phyloP scores from a whole-genome alignment of 2,113 vertebrate genomes.

The Chamaetylas fuelleborni region DNA sequence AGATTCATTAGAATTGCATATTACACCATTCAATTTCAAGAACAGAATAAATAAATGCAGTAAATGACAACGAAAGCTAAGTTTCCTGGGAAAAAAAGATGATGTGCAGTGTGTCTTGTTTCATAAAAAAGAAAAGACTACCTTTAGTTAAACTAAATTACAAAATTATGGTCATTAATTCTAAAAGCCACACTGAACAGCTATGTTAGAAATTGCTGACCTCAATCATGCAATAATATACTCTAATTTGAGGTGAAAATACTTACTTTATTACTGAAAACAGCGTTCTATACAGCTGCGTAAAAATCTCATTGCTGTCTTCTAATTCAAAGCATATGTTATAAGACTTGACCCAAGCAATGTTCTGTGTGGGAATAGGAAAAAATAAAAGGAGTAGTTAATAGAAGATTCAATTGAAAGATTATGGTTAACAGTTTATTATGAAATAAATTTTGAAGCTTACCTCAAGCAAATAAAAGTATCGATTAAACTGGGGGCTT shows the following conservation, averaged over 20 bases:
- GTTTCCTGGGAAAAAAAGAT: background rate
- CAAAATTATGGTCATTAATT: background rate
- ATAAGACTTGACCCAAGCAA: slow-evolving; percentile 99
- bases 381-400: background rate
- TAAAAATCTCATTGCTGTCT: slow-evolving; percentile 99
- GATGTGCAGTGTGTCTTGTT: background rate
- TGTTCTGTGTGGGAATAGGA: slow-evolving; percentile 80
- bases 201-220: background rate
- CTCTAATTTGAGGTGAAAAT: background rate
- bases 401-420: background rate
- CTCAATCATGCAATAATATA: background rate
- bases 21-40: background rate
- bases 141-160: background rate
- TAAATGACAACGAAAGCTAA: background rate
- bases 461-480: slow-evolving; percentile 99
- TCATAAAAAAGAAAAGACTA: background rate
- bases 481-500: slow-evolving; percentile 98
- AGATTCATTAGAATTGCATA: background rate
- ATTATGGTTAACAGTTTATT: background rate
- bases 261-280: slow-evolving; percentile 99
- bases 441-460: slow-evolving; percentile 2
- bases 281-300: slow-evolving; percentile 94
- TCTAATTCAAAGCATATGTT: slow-evolving; percentile 99
- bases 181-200: background rate
- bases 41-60: background rate